Evolutionary conservation across 2,888 invertebrate genomes (phyloP).

Genomic region (Erannis defoliaria): DNA sequence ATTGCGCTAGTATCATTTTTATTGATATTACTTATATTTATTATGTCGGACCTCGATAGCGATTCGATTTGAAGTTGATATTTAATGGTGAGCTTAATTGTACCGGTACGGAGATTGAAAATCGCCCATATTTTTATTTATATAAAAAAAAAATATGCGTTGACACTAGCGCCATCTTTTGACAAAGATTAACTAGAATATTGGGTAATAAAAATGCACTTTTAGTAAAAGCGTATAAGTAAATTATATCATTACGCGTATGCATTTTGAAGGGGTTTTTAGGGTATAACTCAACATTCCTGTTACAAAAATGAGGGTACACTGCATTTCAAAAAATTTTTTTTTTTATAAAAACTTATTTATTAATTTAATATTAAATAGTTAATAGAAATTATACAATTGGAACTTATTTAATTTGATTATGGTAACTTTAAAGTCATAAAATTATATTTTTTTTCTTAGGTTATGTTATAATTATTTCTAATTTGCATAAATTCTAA

Average conservation of each 20-base stretch:
- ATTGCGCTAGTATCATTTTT: too few species aligned
- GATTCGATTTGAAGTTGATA: too few species aligned
- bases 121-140: too few species aligned
- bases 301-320: constrained; percentile 49
- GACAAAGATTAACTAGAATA: too few species aligned
- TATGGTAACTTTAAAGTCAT: constrained; percentile 20
- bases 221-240: background rate
- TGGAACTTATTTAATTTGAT: constrained; percentile 36
- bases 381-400: constrained; percentile 41
- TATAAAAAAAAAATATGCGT: too few species aligned
- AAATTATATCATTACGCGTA: background rate
- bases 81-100: too few species aligned
- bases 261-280: background rate
- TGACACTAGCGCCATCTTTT: too few species aligned
- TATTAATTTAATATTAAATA: too few species aligned
- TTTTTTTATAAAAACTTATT: constrained; percentile 44
- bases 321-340: constrained; percentile 40
- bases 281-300: constrained; percentile 36
- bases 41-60: too few species aligned
- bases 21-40: too few species aligned
- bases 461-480: constrained; percentile 18
- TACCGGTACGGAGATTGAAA: too few species aligned
- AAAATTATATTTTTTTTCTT: constrained; percentile 8
- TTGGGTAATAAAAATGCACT: background rate
- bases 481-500: constrained; percentile 36